A percentile compares a stretch with the other conserved stretches of the same genome.
phyloP scores from a whole-genome alignment of 2,888 invertebrate genomes.

The Pseudococcus viburni region DNA sequence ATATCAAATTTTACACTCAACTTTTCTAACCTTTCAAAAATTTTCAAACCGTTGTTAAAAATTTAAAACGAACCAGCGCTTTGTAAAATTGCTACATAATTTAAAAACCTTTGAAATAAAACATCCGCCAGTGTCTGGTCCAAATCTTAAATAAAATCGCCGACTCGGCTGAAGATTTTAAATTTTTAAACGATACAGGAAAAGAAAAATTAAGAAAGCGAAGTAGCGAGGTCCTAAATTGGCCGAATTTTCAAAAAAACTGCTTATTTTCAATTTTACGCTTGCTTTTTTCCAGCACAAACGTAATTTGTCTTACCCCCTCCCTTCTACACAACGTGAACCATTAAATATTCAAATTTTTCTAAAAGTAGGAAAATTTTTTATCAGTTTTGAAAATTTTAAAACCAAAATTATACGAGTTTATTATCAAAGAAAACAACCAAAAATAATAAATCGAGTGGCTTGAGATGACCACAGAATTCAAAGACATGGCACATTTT shows the following conservation, averaged over 20 bases:
- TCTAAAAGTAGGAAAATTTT: no score
- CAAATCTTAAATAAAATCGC: neutral
- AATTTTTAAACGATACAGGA: neutral
- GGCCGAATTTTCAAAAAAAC: neutral
- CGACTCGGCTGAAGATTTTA: neutral
- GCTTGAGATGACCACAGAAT: no score
- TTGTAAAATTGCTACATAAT: constrained; percentile 25
- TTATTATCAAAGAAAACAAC: no score
- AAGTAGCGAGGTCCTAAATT: neutral
- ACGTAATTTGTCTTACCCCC: no score
- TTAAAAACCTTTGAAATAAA: neutral
- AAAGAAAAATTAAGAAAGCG: neutral
- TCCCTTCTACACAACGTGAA: no score
- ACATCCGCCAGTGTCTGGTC: neutral
- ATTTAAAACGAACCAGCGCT: constrained; percentile 25
- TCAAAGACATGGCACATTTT: no score
- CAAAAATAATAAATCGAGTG: no score
- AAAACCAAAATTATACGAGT: no score
- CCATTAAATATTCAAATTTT: no score
- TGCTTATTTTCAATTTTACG: no score
- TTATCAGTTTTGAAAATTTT: no score
- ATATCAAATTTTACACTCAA: constrained; percentile 25
- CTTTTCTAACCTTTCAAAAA: constrained; percentile 33
- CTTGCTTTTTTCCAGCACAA: no score
- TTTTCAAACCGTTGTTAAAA: constrained; percentile 32